Conservation (phyloP, 2,888 invertebrate genomes). For the Caenorhabditis drosophilae region DNA sequence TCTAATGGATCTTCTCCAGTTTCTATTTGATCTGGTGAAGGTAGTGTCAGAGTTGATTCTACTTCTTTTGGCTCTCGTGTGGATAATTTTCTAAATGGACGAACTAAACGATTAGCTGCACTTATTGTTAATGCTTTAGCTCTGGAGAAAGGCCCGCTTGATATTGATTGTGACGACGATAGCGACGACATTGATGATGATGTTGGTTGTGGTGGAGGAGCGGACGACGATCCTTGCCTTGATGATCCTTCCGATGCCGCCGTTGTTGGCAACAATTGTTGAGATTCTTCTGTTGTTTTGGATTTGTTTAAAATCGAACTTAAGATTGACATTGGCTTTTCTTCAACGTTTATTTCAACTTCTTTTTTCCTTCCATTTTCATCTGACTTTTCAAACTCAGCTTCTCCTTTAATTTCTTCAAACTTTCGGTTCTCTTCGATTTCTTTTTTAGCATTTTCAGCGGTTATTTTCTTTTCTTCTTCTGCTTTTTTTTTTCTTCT, state of each 20-base stretch:
- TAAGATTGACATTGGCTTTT: not conserved
- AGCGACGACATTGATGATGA: not conserved
- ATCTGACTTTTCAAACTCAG: not conserved
- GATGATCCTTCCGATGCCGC: not conserved
- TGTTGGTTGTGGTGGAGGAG: not conserved
- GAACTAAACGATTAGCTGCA: conserved; percentile 8
- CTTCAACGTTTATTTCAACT: not conserved
- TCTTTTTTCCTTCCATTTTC: not conserved
- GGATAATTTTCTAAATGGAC: conserved; percentile 9
- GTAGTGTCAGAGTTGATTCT: too few relatives aligned
- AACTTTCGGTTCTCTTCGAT: not conserved
- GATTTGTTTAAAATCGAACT: not conserved
- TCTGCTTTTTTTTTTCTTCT: not conserved
- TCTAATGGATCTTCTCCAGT: conserved; percentile 1
- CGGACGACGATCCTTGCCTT: not conserved
- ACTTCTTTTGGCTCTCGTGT: not conserved
- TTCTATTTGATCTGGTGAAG: too few relatives aligned
- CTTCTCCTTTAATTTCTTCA: not conserved
- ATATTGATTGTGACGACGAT: not conserved
- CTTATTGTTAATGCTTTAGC: conserved; percentile 10
- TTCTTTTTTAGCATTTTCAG: not conserved
- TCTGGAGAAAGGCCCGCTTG: not conserved
- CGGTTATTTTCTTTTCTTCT: conserved; percentile 20
- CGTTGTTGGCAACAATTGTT: too few relatives aligned
- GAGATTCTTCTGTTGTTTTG: not conserved